Evolutionary conservation across 2,888 invertebrate species (phyloP), one percentile per base, ranked within the genome.

Genomic region (Galeruca laticollis): DNA sequence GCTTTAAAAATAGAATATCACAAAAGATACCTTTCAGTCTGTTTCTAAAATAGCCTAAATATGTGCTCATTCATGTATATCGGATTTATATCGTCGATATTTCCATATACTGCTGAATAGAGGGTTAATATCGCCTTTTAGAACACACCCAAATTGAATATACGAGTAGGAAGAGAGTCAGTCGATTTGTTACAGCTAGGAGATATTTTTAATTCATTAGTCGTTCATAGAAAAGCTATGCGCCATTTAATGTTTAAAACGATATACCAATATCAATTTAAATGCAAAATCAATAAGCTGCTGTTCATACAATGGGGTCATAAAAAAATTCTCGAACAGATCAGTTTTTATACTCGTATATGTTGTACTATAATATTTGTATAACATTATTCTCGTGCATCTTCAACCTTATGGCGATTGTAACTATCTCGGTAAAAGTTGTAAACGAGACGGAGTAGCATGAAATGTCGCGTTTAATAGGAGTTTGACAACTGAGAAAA

Each of bases 21-120:
- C 54, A 54, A 64, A 64, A 64, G 65, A 47, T 65, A 65, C 63
- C 31, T 64, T 64, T 64, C 26, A 40, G 31, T 35, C 26, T 64
- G 43, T 40, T 13, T 43, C 49, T 65, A 33, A 65, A 65, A 65
- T 65, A 65, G 65, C 65, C 65, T 61, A 59, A 68, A 68, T 61
- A 31, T 57, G 68, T 57, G 68, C 15, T 68, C 68, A 68, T 43
- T 61, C 68, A 68, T 68, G 68, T 60, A 49, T 35, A 57, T 43
- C 60, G 40, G 60, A 43, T 60, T 67, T 47, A 60, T 68, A 61
- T 61, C 60, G 67, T n/a, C 43, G 51, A 61, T 61, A 65, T 57
- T 56, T 56, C 56, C 64, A 56, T 40, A 21, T 64, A 13, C 56
- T 57, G 64, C 33, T 64, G 64, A 64, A 57, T 57, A 35, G 57